phyloP scores from a whole-genome alignment of 1,140 invertebrate species.

The Pseudachorutes palmiensis region DNA sequence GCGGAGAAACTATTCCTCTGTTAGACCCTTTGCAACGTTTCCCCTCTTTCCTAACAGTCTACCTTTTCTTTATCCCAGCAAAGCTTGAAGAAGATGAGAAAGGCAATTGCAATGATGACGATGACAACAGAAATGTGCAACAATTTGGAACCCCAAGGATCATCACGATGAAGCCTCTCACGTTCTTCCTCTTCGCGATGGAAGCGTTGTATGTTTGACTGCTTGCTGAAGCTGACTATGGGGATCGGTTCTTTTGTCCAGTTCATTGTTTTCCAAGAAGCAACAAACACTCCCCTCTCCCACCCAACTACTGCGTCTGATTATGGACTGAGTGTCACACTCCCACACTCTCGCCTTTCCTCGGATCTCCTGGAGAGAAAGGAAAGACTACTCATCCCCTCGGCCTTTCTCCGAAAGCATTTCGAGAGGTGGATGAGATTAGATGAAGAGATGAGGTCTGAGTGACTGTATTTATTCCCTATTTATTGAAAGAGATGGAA shows the following conservation, averaged over 20 bases:
- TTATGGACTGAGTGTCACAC: no score
- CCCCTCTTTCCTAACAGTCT: background rate
- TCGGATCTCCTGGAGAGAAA: no score
- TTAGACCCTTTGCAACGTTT: background rate
- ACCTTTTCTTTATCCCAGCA: slow-evolving; percentile 2
- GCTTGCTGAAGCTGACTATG: background rate
- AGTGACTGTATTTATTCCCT: no score
- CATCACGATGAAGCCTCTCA: background rate
- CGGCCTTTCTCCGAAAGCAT: background rate
- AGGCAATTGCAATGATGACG: slow-evolving; percentile 1
- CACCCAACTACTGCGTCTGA: no score
- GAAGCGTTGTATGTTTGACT: background rate
- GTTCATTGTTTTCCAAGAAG: background rate
- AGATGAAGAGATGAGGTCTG: no score
- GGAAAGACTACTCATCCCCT: background rate
- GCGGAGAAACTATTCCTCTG: background rate
- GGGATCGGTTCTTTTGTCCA: background rate
- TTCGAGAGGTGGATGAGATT: no score
- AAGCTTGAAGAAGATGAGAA: background rate
- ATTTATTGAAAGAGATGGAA: no score
- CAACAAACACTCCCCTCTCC: background rate
- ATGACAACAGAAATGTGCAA: background rate
- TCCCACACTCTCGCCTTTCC: no score
- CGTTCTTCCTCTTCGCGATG: background rate
- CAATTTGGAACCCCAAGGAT: background rate